These are phyloP conservation scores for Idaea straminata DNA, from an alignment of 2,888 invertebrate genomes.

Conservation along the genomic window DNA sequence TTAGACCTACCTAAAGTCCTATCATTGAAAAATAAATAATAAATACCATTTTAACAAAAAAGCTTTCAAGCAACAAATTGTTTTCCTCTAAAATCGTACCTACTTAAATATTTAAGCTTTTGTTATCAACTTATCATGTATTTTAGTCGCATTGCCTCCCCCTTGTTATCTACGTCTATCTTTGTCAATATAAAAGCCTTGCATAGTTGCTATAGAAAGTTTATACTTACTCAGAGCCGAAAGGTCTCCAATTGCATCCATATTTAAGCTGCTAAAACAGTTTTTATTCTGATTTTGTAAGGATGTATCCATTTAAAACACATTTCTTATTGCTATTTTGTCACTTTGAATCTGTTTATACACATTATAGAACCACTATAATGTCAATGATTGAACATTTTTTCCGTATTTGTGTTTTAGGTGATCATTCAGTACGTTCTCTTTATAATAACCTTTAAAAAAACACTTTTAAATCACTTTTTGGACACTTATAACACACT, in stretches of 20 bases:
- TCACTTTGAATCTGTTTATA: slow-evolving; percentile 30
- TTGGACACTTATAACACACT: slow-evolving; percentile 20
- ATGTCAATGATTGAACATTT: slow-evolving; percentile 55
- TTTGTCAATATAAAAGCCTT: background rate
- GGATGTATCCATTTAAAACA: slow-evolving; percentile 72
- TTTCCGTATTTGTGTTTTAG: slow-evolving; percentile 55
- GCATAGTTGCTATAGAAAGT: slow-evolving; percentile 19
- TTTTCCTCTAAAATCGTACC: background rate
- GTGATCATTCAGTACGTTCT: slow-evolving; percentile 42
- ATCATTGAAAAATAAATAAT: no score
- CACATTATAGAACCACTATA: slow-evolving; percentile 36
- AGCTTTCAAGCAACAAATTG: background rate
- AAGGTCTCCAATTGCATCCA: slow-evolving; percentile 70
- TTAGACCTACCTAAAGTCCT: no score
- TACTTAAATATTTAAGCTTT: background rate
- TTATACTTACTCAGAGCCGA: slow-evolving; percentile 68
- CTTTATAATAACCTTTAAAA: slow-evolving; percentile 24
- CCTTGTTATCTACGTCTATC: slow-evolving; percentile 8
- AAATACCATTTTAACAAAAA: background rate
- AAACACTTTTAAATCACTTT: slow-evolving; percentile 22
- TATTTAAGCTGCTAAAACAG: slow-evolving; percentile 44
- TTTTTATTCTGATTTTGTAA: slow-evolving; percentile 69
- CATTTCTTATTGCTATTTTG: slow-evolving; percentile 66
- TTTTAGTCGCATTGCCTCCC: slow-evolving; percentile 5
- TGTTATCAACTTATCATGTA: no score